These are phyloP conservation scores for Hypena proboscidalis DNA, from an alignment of 2,888 invertebrate species.

Conservation along the genomic window DNA sequence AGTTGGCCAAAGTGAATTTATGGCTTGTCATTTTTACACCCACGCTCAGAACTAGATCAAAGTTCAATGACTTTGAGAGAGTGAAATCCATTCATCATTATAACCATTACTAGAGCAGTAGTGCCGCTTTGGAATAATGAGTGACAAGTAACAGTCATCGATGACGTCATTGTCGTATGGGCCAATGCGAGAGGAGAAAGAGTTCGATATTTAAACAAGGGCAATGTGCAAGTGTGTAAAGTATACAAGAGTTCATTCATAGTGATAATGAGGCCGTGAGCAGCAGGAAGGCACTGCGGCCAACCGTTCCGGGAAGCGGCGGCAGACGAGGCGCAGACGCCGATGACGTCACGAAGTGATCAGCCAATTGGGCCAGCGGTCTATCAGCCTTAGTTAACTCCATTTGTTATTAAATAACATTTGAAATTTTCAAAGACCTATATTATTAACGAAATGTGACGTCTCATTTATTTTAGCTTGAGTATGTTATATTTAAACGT, in stretches of 20 bases:
- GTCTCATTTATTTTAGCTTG: slow-evolving; percentile 11
- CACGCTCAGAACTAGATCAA: slow-evolving; percentile 74
- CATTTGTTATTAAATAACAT: slow-evolving; percentile 36
- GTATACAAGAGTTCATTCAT: slow-evolving; percentile 63
- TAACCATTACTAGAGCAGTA: slow-evolving; percentile 71
- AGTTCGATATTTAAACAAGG: slow-evolving; percentile 42
- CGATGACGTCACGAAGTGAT: slow-evolving; percentile 70
- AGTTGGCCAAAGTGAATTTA: slow-evolving; percentile 48
- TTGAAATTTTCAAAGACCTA: slow-evolving; percentile 20
- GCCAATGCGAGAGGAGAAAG: slow-evolving; percentile 58
- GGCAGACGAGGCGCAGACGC: slow-evolving; percentile 78
- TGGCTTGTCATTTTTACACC: slow-evolving; percentile 66
- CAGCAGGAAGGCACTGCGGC: slow-evolving; percentile 71
- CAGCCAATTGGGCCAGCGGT: slow-evolving; percentile 72
- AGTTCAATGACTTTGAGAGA: slow-evolving; percentile 77
- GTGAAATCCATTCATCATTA: slow-evolving; percentile 78
- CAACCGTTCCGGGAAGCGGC: slow-evolving; percentile 78
- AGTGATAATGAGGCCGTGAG: slow-evolving; percentile 65
- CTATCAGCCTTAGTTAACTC: slow-evolving; percentile 56
- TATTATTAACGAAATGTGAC: slow-evolving; percentile 17
- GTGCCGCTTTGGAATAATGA: slow-evolving; percentile 66
- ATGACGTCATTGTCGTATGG: slow-evolving; percentile 64
- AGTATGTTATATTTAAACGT: slow-evolving; percentile 9
- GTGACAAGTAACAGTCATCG: slow-evolving; percentile 60
- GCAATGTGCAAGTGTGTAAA: slow-evolving; percentile 40